Conservation (phyloP, 2,888 invertebrate species). For the Allygus modestus region DNA sequence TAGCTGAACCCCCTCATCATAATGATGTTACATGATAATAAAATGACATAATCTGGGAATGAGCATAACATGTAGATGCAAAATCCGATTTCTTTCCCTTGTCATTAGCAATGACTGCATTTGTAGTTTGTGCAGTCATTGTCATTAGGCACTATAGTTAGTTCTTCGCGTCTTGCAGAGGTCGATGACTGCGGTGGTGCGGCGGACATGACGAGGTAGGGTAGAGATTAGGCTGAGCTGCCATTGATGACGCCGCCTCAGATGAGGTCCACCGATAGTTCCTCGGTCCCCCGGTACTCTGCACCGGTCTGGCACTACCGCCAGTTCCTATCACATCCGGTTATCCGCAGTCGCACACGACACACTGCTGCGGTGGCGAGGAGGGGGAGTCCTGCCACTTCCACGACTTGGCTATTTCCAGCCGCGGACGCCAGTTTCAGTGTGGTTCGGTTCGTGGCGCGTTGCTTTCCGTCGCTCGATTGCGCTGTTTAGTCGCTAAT, state of each 20-base stretch:
- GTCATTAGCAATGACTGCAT: no score
- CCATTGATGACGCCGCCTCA: not conserved
- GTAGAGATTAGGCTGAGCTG: no score
- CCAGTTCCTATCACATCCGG: conserved; percentile 4
- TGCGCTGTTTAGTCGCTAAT: conserved; percentile 22
- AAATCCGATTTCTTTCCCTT: no score
- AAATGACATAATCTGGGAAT: no score
- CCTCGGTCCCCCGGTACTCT: not conserved
- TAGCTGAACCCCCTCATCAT: no score
- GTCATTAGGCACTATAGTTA: no score
- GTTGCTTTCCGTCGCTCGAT: conserved; percentile 20
- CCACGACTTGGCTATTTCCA: conserved; percentile 48
- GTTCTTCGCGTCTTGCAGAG: not conserved
- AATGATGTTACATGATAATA: no score
- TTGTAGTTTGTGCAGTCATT: no score
- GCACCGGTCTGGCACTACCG: no score
- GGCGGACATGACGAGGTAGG: no score
- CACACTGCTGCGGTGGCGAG: not conserved
- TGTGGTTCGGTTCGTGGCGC: conserved; percentile 38
- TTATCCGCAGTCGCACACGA: not conserved
- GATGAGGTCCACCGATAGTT: not conserved
- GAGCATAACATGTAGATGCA: no score
- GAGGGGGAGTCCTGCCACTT: conserved; percentile 45
- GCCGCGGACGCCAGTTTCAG: conserved; percentile 33
- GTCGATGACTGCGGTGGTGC: not conserved